Conservation (phyloP, 2,113 vertebrate genomes). For the Pardalotus punctatus region DNA sequence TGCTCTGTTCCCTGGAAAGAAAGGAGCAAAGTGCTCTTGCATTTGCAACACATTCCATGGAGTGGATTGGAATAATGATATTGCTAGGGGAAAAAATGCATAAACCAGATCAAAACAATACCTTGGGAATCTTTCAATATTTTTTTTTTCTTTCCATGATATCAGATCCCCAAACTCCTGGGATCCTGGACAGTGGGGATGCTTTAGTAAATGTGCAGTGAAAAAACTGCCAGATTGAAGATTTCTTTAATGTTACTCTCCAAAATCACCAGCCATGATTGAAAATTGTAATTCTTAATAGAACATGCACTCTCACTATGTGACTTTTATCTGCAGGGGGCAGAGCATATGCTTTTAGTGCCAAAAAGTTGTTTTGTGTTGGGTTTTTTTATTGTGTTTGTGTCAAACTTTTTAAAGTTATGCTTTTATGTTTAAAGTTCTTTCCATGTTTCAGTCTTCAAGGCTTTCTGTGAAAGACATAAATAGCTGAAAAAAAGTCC, state of each 20-base stretch:
- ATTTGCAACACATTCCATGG: neutral
- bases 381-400: neutral
- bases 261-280: slow-evolving; percentile 68
- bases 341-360: slow-evolving; percentile 64
- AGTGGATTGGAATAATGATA: neutral
- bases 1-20: neutral
- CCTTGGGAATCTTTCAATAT: neutral
- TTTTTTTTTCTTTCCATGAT: slow-evolving; percentile 28
- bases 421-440: slow-evolving; percentile 16
- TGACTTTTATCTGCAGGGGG: slow-evolving; percentile 70
- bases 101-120: neutral
- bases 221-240: slow-evolving; percentile 69
- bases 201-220: slow-evolving; percentile 60
- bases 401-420: slow-evolving; percentile 46
- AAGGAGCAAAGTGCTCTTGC: neutral
- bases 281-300: slow-evolving; percentile 69
- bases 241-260: slow-evolving; percentile 71
- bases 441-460: neutral
- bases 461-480: neutral
- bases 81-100: neutral
- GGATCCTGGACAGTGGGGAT: slow-evolving; percentile 46
- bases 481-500: neutral
- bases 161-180: slow-evolving; percentile 39
- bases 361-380: slow-evolving; percentile 22
- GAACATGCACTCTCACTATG: slow-evolving; percentile 54